These are phyloP conservation scores for Lucilia sericata DNA, from an alignment of 1,140 invertebrate genomes.

Conservation along the genomic window DNA sequence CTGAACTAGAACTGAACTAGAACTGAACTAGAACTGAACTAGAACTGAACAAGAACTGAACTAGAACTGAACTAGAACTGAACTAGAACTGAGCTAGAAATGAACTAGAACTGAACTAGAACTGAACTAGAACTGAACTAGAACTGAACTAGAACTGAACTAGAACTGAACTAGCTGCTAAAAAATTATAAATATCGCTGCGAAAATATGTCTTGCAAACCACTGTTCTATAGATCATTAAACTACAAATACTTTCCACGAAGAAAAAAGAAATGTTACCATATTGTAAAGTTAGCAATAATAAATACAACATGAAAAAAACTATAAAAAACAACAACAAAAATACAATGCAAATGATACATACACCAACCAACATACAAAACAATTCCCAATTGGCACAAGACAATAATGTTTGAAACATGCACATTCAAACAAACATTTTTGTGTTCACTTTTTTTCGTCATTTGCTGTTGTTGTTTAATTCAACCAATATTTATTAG, in stretches of 20 bases:
- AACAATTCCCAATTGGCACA: constrained; percentile 26
- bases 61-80: too few relatives aligned
- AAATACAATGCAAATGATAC: constrained; percentile 20
- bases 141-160: too few relatives aligned
- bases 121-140: too few relatives aligned
- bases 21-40: too few relatives aligned
- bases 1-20: too few relatives aligned
- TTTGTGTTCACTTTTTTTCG: background rate
- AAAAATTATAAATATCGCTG: too few relatives aligned
- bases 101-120: too few relatives aligned
- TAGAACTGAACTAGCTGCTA: too few relatives aligned
- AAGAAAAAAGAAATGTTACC: constrained; percentile 4
- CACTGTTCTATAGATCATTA: background rate
- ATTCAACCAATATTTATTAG: constrained; percentile 22
- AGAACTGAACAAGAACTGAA: too few relatives aligned
- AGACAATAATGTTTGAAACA: constrained; percentile 1
- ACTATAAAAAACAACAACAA: background rate
- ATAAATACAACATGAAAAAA: constrained; percentile 15
- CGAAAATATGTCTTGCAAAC: too few relatives aligned
- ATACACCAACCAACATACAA: background rate
- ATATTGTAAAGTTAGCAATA: constrained; percentile 21
- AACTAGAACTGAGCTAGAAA: too few relatives aligned
- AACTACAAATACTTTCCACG: background rate
- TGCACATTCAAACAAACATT: background rate
- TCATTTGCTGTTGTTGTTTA: background rate